Conservation (phyloP, 2,888 invertebrate genomes). For the Gisinianus flammeolus region DNA sequence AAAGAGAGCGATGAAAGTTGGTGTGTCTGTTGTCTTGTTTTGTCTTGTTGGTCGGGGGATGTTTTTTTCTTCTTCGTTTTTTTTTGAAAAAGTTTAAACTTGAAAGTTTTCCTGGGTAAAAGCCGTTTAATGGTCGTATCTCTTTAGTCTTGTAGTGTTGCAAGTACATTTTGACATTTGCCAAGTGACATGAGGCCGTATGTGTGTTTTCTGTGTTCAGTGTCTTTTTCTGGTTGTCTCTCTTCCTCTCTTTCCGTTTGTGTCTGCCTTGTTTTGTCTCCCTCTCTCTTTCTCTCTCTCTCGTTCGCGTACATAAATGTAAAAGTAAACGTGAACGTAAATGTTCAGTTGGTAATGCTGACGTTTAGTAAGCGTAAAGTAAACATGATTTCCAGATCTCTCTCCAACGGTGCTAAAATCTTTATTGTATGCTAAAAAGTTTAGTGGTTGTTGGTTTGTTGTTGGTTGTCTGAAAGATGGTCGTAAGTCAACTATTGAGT, state of each 20-base stretch:
- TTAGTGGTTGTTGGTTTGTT: slow-evolving; percentile 13
- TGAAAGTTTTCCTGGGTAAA: neutral
- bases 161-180: neutral
- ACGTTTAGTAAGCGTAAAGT: slow-evolving; percentile 1
- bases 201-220: no score
- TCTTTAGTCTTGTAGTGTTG: neutral
- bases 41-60: no score
- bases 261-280: neutral
- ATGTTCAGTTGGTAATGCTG: neutral
- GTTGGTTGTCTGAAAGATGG: neutral
- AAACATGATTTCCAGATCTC: slow-evolving; percentile 25
- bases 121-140: neutral
- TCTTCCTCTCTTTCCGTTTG: neutral
- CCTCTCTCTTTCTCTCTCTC: neutral
- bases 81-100: neutral
- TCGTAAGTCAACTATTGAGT: neutral
- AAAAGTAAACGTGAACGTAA: neutral
- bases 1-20: slow-evolving; percentile 5
- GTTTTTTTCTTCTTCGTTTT: neutral
- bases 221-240: no score
- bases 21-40: no score
- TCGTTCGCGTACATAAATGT: neutral
- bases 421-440: slow-evolving; percentile 35
- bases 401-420: slow-evolving; percentile 32
- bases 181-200: neutral